Conservation (phyloP, 2,888 invertebrate species). For the Melipona bicolor region DNA sequence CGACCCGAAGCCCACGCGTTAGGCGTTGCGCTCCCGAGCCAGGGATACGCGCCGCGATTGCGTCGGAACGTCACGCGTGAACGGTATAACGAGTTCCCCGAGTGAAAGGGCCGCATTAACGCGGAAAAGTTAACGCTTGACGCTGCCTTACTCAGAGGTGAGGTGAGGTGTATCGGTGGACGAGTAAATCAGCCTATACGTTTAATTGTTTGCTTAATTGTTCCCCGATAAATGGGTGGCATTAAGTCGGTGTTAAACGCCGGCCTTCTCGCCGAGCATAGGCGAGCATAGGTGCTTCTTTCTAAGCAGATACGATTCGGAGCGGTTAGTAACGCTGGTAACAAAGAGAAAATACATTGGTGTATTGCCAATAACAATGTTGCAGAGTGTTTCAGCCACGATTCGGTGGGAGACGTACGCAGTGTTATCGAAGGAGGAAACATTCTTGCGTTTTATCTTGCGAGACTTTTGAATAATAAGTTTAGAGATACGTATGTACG, state of each 20-base stretch:
- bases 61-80: constrained; percentile 62
- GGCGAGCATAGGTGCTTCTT: not conserved
- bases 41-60: constrained; percentile 36
- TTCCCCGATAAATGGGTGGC: constrained; percentile 13
- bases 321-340: not conserved
- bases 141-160: constrained; percentile 6
- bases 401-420: too few relatives aligned
- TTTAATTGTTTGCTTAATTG: constrained; percentile 22
- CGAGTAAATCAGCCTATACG: not conserved
- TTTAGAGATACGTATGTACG: not conserved
- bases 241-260: not conserved
- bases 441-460: not conserved
- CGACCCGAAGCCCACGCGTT: constrained; percentile 58
- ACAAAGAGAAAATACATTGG: not conserved
- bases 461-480: not conserved
- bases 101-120: constrained; percentile 64
- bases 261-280: not conserved
- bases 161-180: constrained; percentile 21
- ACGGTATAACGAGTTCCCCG: constrained; percentile 58
- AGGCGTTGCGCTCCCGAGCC: constrained; percentile 52
- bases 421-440: not conserved
- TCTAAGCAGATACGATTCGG: not conserved
- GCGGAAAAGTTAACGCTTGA: constrained; percentile 34
- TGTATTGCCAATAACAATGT: not conserved
- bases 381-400: not conserved